Evolutionary conservation across 2,888 invertebrate genomes (phyloP).

Genomic region (Rhynchonema sp.): DNA sequence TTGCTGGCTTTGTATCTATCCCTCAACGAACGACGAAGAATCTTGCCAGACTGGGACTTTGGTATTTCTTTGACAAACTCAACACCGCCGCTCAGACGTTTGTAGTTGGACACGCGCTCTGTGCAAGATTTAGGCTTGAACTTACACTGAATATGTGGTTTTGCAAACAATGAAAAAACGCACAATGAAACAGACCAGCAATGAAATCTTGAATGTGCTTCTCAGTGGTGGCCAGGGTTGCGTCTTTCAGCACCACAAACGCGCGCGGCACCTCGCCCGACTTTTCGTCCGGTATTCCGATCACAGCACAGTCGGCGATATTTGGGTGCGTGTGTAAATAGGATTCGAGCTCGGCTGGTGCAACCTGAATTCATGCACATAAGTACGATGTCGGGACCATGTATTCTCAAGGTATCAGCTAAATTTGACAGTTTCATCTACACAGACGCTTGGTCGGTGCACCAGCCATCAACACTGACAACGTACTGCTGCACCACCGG

Average conservation of each 20-base stretch:
- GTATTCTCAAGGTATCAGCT: too few species aligned
- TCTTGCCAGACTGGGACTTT: constrained; percentile 55
- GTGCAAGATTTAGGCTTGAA: neutral
- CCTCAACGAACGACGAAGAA: constrained; percentile 40
- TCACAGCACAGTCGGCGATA: constrained; percentile 56
- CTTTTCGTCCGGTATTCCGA: constrained; percentile 47
- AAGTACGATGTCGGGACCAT: too few species aligned
- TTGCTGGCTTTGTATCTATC: constrained; percentile 8
- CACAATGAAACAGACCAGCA: neutral
- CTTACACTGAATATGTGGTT: too few species aligned
- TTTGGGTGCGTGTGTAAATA: constrained; percentile 47
- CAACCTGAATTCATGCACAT: constrained; percentile 43
- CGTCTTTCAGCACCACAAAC: constrained; percentile 14
- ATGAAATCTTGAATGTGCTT: constrained; percentile 10
- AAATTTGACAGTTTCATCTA: too few species aligned
- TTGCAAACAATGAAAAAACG: too few species aligned
- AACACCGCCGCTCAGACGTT: constrained; percentile 48
- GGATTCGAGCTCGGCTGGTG: constrained; percentile 66
- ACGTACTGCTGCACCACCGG: too few species aligned
- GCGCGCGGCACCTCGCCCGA: constrained; percentile 30
- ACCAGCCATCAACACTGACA: too few species aligned
- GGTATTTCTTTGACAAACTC: constrained; percentile 49
- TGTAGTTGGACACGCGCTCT: constrained; percentile 52
- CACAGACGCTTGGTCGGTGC: too few species aligned
- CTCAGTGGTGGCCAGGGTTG: constrained; percentile 6